A percentile compares a stretch with the other conserved stretches of the same genome.
phyloP scores from a whole-genome alignment of 2,113 vertebrate genomes.

The Cyanoderma ruficeps region DNA sequence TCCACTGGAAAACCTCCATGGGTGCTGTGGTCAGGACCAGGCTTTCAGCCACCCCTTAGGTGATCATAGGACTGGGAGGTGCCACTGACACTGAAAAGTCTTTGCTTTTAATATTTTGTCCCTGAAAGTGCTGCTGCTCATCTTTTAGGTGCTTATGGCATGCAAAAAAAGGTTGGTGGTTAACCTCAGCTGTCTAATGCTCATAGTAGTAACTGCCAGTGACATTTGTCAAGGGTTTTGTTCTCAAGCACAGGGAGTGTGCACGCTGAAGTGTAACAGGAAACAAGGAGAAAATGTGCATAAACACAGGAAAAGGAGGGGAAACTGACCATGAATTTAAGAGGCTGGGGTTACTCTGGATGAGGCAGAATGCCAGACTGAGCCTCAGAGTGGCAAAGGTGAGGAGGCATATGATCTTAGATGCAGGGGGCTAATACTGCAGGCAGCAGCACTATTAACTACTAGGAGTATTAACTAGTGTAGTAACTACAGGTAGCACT shows the following conservation, averaged over 20 bases:
- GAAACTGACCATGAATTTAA: background rate
- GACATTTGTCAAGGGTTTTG: background rate
- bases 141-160: background rate
- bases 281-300: background rate
- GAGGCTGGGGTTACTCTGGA: background rate
- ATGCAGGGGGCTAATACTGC: background rate
- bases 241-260: background rate
- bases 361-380: background rate
- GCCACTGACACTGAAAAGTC: background rate
- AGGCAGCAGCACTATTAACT: background rate
- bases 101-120: background rate
- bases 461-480: background rate
- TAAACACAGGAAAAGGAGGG: constrained; percentile 51
- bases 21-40: background rate
- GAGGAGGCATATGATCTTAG: background rate
- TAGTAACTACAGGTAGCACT: background rate
- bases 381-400: background rate
- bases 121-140: background rate
- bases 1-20: background rate
- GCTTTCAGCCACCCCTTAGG: background rate
- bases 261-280: background rate
- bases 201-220: background rate
- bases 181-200: constrained; percentile 1
- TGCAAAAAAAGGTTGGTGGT: background rate
- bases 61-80: background rate